Evolutionary conservation across 2,797 vertebrate species (phyloP), one percentile per base, ranked within the genome.

Genomic region (Melopsittacus undulatus): DNA sequence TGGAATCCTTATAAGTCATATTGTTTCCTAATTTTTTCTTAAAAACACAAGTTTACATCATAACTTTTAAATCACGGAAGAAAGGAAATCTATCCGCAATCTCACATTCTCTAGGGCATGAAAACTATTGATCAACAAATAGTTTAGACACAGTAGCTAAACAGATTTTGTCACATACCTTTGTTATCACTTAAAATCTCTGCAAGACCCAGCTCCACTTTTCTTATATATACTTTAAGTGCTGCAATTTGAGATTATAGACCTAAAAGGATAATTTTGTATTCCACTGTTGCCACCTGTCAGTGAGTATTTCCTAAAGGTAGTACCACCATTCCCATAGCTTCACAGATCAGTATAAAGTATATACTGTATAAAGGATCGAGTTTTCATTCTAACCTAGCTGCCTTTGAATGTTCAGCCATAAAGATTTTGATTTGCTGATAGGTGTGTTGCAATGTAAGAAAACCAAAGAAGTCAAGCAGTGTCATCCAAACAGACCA

Each of bases 211-310:
- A 80, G 49, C 3, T 83, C 36, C 46, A 80, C 62, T 90, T 85
- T 81, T 68, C 83, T 67, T 90, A 59, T 72, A 80, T 67, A 79
- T 38, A 87, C 69, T 85, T 85, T 27, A 74, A 87, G 75, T 82
- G 67, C 49, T 81, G 76, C 64, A 81, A 89, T 90, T 89, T 90
- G 62, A 95, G 67, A 87, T 82, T 84, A 79, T 22, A 94, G 75
- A 95, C 45, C 80, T 85, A 82, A 94, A 94, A 94, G 62, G 40
- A 87, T 87, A 92, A 90, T 92, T 92, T 84, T 74, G 82, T 80
- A 96, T 94, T 96, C 83, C 68, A 81, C 76, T 92, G 77, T 96
- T 97, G 84, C 84, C 89, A 94, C 91, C 95, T 94, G 90, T 74
- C 95, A 96, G 72, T 29, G 49, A 95, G 75, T 66, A 94, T 90